phyloP scores from a whole-genome alignment of 2,797 vertebrate genomes.

The Gymnodraco acuticeps region DNA sequence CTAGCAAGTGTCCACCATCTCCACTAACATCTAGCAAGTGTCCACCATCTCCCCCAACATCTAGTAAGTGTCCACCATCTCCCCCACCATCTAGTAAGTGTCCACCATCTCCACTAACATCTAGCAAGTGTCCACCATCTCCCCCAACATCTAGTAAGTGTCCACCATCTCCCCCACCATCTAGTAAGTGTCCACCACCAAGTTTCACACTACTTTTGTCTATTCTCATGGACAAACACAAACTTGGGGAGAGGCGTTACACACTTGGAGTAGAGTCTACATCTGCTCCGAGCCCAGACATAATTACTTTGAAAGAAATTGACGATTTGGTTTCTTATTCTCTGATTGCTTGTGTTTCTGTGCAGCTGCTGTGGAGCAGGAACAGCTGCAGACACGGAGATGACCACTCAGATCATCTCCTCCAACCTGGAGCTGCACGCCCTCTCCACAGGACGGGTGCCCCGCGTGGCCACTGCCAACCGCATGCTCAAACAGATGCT shows the following conservation, averaged over 20 bases:
- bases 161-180: constrained; percentile 98
- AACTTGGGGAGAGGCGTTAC: background rate
- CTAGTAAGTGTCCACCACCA: constrained; percentile 86
- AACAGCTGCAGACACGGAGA: constrained; percentile 98
- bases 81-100: constrained; percentile 96
- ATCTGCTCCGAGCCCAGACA: background rate
- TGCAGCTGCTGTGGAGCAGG: constrained; percentile 96
- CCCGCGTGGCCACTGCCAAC: constrained; percentile 94
- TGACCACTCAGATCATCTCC: constrained; percentile 98
- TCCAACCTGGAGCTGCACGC: constrained; percentile 97
- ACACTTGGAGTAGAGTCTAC: background rate
- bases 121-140: constrained; percentile 98
- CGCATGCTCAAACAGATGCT: constrained; percentile 99
- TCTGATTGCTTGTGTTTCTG: constrained; percentile 7
- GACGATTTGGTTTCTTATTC: background rate
- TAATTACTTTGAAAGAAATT: background rate
- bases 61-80: constrained; percentile 97
- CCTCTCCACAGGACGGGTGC: constrained; percentile 93
- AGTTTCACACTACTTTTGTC: background rate
- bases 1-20: constrained; percentile 88
- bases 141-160: constrained; percentile 96
- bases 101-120: constrained; percentile 98
- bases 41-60: constrained; percentile 98
- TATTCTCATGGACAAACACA: background rate
- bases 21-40: constrained; percentile 97